A percentile compares a stretch with the other conserved stretches of the same genome.
Conservation (phyloP, 2,888 invertebrate genomes). For the Willowsia nigromaculata region DNA sequence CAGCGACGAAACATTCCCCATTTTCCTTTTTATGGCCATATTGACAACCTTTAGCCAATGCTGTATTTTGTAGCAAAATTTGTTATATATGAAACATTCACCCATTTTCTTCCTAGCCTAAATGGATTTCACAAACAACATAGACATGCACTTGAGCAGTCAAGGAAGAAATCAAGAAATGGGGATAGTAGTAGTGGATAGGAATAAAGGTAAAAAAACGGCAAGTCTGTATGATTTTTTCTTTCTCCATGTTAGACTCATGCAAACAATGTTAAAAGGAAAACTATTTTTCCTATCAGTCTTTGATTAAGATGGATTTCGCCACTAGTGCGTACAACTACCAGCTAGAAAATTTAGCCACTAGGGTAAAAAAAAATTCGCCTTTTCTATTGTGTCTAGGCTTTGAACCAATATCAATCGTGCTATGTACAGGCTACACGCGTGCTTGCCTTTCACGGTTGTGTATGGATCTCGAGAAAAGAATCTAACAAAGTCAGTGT, state of each 20-base stretch:
- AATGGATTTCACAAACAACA: constrained; percentile 50
- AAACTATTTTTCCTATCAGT: constrained; percentile 45
- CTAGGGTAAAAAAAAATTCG: constrained; percentile 55
- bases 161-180: constrained; percentile 55
- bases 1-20: background rate
- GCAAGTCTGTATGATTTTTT: background rate
- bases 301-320: constrained; percentile 73
- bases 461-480: constrained; percentile 22
- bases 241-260: background rate
- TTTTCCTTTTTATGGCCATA: background rate
- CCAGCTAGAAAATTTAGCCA: constrained; percentile 62
- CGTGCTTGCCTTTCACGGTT: background rate
- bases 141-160: constrained; percentile 66
- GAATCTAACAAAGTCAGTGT: constrained; percentile 65
- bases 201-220: background rate
- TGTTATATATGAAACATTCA: constrained; percentile 9
- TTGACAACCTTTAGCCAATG: constrained; percentile 33
- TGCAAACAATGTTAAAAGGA: constrained; percentile 57
- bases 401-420: background rate
- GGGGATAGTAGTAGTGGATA: constrained; percentile 2
- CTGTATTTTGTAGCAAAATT: constrained; percentile 5
- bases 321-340: constrained; percentile 55
- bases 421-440: background rate
- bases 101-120: constrained; percentile 46
- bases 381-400: no score